A percentile compares a stretch with the other conserved stretches of the same genome.
Conservation (phyloP, 1,140 invertebrate species). For the Grapholita molesta region DNA sequence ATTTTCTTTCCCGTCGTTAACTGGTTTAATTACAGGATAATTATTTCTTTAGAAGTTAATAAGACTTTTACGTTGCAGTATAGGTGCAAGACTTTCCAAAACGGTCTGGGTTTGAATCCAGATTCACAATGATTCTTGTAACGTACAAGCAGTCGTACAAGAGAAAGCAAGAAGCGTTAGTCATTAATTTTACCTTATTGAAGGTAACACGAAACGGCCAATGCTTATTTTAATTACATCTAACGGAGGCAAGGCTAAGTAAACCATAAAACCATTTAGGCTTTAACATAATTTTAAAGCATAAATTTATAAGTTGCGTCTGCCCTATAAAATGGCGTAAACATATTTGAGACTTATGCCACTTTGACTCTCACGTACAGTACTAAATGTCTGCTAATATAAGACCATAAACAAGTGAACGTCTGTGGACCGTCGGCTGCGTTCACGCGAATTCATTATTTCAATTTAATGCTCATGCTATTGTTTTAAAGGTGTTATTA, state of each 20-base stretch:
- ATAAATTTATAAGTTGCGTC: not conserved
- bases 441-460: not conserved
- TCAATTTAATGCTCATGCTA: conserved; percentile 17
- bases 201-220: not conserved
- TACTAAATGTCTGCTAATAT: not conserved
- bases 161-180: not conserved
- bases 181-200: not conserved
- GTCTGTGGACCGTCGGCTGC: not conserved
- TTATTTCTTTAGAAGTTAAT: not conserved
- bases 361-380: not conserved
- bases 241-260: not conserved
- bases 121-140: not conserved
- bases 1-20: conserved; percentile 49
- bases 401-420: conserved; percentile 16
- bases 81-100: not conserved
- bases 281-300: not conserved
- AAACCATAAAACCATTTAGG: not conserved
- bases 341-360: not conserved
- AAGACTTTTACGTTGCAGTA: not conserved
- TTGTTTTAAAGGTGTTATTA: conserved; percentile 29
- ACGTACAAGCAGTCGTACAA: too few species aligned
- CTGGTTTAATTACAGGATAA: not conserved
- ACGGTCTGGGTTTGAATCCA: not conserved
- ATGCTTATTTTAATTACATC: not conserved
- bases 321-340: not conserved